Conservation (phyloP, 2,888 invertebrate genomes). For the Dromius quadrimaculatus region DNA sequence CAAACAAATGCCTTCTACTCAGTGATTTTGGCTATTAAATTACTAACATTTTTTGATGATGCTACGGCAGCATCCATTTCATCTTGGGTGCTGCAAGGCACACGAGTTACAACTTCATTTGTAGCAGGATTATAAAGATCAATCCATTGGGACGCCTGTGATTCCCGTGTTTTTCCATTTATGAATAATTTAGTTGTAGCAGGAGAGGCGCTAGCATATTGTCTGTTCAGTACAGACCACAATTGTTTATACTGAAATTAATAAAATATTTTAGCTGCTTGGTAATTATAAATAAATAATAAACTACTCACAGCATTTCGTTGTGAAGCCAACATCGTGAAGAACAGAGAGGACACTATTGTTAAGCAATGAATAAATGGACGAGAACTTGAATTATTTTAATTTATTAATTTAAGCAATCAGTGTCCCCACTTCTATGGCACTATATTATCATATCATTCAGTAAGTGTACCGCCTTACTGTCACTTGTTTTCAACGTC, state of each 20-base stretch:
- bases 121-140: slow-evolving; percentile 97
- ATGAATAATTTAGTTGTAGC: slow-evolving; percentile 94
- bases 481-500: slow-evolving; percentile 35
- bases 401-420: slow-evolving; percentile 50
- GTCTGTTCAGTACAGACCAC: slow-evolving; percentile 43
- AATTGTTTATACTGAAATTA: slow-evolving; percentile 53
- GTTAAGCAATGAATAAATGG: slow-evolving; percentile 34
- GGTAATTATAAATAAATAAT: slow-evolving; percentile 1
- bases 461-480: not conserved
- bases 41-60: slow-evolving; percentile 78
- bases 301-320: slow-evolving; percentile 34
- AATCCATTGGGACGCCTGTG: slow-evolving; percentile 93
- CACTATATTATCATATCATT: slow-evolving; percentile 40
- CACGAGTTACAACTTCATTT: slow-evolving; percentile 83
- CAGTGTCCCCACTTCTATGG: slow-evolving; percentile 35
- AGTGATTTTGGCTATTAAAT: no score
- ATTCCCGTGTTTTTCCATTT: slow-evolving; percentile 94
- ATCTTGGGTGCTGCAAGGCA: slow-evolving; percentile 88
- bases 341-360: slow-evolving; percentile 10
- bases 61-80: slow-evolving; percentile 93
- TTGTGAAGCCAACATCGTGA: slow-evolving; percentile 39
- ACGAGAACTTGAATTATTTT: slow-evolving; percentile 41
- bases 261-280: not conserved
- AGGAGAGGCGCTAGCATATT: slow-evolving; percentile 67
- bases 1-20: not conserved